Conservation (phyloP, 2,797 vertebrate genomes). For the Clarias pachynema region DNA sequence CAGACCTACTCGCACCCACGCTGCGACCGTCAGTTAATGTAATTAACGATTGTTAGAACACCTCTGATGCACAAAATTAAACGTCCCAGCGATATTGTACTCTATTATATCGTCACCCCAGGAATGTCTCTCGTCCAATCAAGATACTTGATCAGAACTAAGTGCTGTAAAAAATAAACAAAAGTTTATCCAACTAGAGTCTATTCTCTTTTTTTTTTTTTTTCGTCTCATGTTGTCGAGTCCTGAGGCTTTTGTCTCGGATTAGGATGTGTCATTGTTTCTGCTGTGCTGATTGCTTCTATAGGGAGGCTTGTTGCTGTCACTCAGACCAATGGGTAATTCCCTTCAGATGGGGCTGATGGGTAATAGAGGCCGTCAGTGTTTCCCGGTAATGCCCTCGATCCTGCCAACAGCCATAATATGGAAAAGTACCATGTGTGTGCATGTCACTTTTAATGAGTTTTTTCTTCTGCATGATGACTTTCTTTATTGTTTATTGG, state of each 20-base stretch:
- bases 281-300: conserved; percentile 65
- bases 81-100: too few relatives aligned
- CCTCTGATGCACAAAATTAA: too few relatives aligned
- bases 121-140: too few relatives aligned
- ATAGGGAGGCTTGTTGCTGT: conserved; percentile 71
- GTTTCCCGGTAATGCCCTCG: conserved; percentile 69
- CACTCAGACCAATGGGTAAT: conserved; percentile 70
- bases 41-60: too few relatives aligned
- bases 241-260: conserved; percentile 34
- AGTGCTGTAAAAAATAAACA: too few relatives aligned
- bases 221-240: background rate
- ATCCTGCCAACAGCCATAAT: conserved; percentile 60
- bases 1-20: too few relatives aligned
- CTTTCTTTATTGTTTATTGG: background rate
- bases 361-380: conserved; percentile 67
- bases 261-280: conserved; percentile 39
- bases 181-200: too few relatives aligned
- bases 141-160: too few relatives aligned
- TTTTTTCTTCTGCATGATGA: background rate
- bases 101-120: too few relatives aligned
- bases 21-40: too few relatives aligned
- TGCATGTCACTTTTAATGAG: background rate
- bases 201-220: too few relatives aligned
- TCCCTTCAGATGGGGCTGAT: conserved; percentile 62
- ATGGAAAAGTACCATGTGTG: conserved; percentile 36